Evolutionary conservation across 2,888 invertebrate species (phyloP).

Genomic region (Epinotia brunnichana): DNA sequence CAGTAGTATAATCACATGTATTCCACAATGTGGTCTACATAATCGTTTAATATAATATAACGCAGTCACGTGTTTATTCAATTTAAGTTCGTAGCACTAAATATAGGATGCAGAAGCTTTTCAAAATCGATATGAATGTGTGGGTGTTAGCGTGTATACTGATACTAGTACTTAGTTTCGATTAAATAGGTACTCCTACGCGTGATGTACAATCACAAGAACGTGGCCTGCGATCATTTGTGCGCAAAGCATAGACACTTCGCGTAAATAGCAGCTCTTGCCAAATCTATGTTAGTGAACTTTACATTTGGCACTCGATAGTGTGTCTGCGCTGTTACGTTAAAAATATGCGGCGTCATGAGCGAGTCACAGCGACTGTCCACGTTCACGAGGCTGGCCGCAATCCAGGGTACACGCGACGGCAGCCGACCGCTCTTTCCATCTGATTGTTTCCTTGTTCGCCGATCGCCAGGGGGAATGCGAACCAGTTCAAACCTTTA

Average conservation of each 20-base stretch:
- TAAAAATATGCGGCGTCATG: constrained; percentile 83
- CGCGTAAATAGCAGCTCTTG: constrained; percentile 75
- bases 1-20: neutral
- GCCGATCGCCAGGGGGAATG: constrained; percentile 43
- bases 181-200: constrained; percentile 44
- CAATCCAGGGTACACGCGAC: constrained; percentile 64
- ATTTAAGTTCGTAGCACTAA: neutral
- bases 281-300: constrained; percentile 83
- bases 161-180: constrained; percentile 27
- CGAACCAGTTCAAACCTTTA: constrained; percentile 41
- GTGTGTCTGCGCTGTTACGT: constrained; percentile 79
- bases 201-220: constrained; percentile 47
- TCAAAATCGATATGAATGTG: constrained; percentile 18
- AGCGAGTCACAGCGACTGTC: constrained; percentile 72
- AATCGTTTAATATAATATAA: constrained; percentile 5
- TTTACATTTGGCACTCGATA: constrained; percentile 81
- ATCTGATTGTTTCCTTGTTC: constrained; percentile 27
- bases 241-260: constrained; percentile 64
- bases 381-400: constrained; percentile 71
- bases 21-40: neutral
- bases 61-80: neutral
- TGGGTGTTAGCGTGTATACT: constrained; percentile 12
- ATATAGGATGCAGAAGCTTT: constrained; percentile 23
- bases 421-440: constrained; percentile 17
- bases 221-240: constrained; percentile 58